Percentiles rank a stretch among this genome's conserved stretches.
These are phyloP conservation scores for honey bee (Apis mellifera) DNA, from an alignment of 1,140 invertebrate species.

Conservation along the genomic window Amel_HAv3.1 CM009935.2:9739501-9740000, in stretches of 20 bases:
- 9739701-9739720: slow-evolving; percentile 34
- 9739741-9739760: slow-evolving; percentile 50
- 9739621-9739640: slow-evolving; percentile 79
- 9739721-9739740: slow-evolving; percentile 61
- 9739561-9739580: slow-evolving; percentile 80
- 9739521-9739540: slow-evolving; percentile 74
- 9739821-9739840: slow-evolving; percentile 2
- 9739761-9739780: slow-evolving; percentile 34
- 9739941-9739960: neutral
- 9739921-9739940: neutral
- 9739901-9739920: neutral
- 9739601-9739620: slow-evolving; percentile 73
- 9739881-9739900: neutral
- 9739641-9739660: slow-evolving; percentile 77
- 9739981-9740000: too few species aligned
- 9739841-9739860: neutral
- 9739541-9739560: slow-evolving; percentile 79
- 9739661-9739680: slow-evolving; percentile 66
- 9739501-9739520: slow-evolving; percentile 45
- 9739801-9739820: slow-evolving; percentile 32
- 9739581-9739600: slow-evolving; percentile 73
- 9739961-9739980: neutral
- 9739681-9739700: slow-evolving; percentile 42
- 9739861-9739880: neutral
- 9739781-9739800: slow-evolving; percentile 22